Conservation (phyloP, 2,113 vertebrate species). For the Paedocypris sp. region DNA sequence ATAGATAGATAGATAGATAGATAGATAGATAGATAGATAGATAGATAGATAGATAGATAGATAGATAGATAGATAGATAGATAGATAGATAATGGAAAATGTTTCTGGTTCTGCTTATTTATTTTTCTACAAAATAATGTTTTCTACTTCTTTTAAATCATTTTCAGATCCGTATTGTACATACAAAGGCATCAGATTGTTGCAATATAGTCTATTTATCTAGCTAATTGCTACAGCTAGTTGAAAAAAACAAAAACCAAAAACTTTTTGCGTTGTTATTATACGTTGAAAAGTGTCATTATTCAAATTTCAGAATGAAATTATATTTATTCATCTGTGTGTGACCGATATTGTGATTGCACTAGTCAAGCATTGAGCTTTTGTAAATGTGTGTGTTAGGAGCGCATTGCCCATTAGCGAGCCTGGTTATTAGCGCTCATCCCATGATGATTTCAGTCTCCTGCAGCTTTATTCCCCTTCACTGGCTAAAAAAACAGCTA, state of each 20-base stretch:
- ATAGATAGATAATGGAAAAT: too few species aligned
- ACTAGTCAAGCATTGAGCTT: not conserved
- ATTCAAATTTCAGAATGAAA: constrained; percentile 4
- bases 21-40: too few species aligned
- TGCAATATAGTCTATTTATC: too few species aligned
- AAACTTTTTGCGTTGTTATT: not conserved
- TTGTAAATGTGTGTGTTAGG: constrained; percentile 7
- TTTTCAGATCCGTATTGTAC: too few species aligned
- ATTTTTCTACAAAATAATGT: too few species aligned
- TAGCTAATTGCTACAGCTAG: not conserved
- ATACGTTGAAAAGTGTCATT: constrained; percentile 9
- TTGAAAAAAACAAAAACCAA: not conserved
- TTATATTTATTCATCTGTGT: constrained; percentile 18
- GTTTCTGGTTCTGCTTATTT: too few species aligned
- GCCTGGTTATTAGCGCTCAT: constrained; percentile 32
- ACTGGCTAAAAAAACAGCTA: constrained; percentile 35
- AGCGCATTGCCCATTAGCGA: constrained; percentile 14
- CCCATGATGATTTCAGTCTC: constrained; percentile 29
- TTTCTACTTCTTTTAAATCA: too few species aligned
- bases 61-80: too few species aligned
- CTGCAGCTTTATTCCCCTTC: constrained; percentile 36
- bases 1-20: too few species aligned
- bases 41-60: too few species aligned
- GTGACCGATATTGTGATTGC: constrained; percentile 7
- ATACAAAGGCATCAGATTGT: too few species aligned